Percentiles rank a stretch among this genome's conserved stretches.
These are phyloP conservation scores for Cylas formicarius DNA, from an alignment of 1,140 invertebrate species.

Conservation along the genomic window DNA sequence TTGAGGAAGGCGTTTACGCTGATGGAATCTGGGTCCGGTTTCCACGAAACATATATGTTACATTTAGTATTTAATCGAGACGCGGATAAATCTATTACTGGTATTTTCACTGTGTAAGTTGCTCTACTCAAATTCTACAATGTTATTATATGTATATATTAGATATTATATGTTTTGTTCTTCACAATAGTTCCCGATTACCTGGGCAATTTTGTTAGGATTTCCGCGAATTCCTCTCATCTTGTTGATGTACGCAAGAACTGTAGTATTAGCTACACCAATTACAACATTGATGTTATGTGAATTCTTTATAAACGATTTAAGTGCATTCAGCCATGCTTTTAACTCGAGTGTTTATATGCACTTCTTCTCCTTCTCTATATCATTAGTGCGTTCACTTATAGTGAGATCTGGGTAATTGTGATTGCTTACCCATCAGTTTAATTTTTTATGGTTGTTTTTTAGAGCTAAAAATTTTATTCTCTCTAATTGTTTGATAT, in stretches of 20 bases:
- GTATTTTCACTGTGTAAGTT: constrained; percentile 13
- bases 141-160: constrained; percentile 12
- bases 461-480: too few relatives aligned
- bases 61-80: constrained; percentile 30
- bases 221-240: constrained; percentile 26
- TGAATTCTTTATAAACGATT: too few relatives aligned
- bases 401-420: too few relatives aligned
- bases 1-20: constrained; percentile 28
- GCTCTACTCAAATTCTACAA: constrained; percentile 26
- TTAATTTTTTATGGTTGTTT: too few relatives aligned
- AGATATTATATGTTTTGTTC: constrained; percentile 25
- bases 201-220: constrained; percentile 17
- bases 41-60: constrained; percentile 23
- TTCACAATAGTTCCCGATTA: constrained; percentile 28
- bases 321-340: too few relatives aligned
- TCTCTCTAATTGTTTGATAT: too few relatives aligned
- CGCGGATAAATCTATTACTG: constrained; percentile 28
- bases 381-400: too few relatives aligned
- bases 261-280: too few relatives aligned
- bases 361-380: too few relatives aligned
- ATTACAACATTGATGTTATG: too few relatives aligned
- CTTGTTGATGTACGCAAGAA: constrained; percentile 27
- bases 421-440: too few relatives aligned
- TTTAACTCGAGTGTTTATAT: too few relatives aligned
- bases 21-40: constrained; percentile 18